These are phyloP conservation scores for Cephus spinipes DNA, from an alignment of 2,888 invertebrate species.

Conservation along the genomic window DNA sequence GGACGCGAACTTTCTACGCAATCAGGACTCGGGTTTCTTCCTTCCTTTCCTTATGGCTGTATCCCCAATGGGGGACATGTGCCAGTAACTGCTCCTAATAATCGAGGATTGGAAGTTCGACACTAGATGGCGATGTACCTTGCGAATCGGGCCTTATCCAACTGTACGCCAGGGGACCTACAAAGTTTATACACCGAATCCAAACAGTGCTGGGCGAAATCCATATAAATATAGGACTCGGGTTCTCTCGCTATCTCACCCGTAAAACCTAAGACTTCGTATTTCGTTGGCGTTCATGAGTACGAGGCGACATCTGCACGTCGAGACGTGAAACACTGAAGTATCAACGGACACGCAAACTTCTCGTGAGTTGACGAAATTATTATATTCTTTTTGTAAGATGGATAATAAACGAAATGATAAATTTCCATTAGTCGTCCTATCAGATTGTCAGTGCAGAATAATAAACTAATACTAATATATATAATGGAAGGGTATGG, in stretches of 20 bases:
- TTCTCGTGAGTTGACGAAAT: background rate
- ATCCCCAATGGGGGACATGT: too few relatives aligned
- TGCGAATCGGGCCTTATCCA: too few relatives aligned
- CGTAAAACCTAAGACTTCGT: background rate
- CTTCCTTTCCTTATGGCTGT: too few relatives aligned
- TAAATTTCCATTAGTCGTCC: background rate
- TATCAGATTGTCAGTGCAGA: background rate
- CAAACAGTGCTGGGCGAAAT: too few relatives aligned
- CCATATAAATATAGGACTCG: too few relatives aligned
- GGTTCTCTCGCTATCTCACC: background rate
- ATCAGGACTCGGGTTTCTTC: background rate
- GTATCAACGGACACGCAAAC: background rate
- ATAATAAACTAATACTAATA: background rate
- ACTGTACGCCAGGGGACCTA: too few relatives aligned
- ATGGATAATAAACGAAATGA: background rate
- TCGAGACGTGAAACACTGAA: background rate
- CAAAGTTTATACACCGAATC: too few relatives aligned
- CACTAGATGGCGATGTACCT: too few relatives aligned
- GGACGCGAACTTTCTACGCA: constrained; percentile 13
- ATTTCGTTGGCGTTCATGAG: background rate
- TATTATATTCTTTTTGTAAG: background rate
- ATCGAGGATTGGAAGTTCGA: too few relatives aligned
- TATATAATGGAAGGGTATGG: background rate
- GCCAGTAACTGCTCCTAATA: too few relatives aligned
- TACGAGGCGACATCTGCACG: background rate